These are phyloP conservation scores for Upupa epops DNA, from an alignment of 2,113 vertebrate genomes.

Conservation along the genomic window DNA sequence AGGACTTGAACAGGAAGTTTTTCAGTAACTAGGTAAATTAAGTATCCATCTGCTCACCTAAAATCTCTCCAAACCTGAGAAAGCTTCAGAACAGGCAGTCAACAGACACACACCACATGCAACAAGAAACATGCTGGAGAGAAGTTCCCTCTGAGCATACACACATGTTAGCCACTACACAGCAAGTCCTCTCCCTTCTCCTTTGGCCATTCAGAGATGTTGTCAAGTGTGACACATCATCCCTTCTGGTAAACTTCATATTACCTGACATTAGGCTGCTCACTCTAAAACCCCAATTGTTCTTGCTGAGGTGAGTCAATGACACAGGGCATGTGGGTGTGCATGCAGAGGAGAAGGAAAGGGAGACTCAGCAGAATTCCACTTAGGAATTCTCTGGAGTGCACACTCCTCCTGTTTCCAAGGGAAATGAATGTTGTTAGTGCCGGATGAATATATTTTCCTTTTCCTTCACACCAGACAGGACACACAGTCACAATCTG, in stretches of 20 bases:
- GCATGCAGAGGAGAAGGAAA: neutral
- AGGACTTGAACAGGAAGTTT: neutral
- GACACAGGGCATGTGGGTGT: accelerated
- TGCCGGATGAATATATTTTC: neutral
- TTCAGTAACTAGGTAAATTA: neutral
- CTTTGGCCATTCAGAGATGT: neutral
- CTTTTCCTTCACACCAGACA: neutral
- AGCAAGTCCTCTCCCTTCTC: neutral
- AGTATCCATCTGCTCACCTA: neutral
- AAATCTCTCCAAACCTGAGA: neutral
- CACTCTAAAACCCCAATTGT: accelerated
- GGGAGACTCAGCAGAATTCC: neutral
- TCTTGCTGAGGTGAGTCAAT: neutral
- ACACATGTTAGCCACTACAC: accelerated
- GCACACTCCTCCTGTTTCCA: neutral
- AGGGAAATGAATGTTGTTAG: neutral
- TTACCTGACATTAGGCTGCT: neutral
- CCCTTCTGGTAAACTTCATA: no score
- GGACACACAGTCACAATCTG: accelerated
- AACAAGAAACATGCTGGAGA: neutral
- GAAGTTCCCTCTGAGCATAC: no score
- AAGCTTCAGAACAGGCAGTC: neutral
- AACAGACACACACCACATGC: neutral
- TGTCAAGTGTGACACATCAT: no score
- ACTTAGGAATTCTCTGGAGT: accelerated